Evolutionary conservation across 2,888 invertebrate species (phyloP).

Genomic region (Arrhopalites spinosus): DNA sequence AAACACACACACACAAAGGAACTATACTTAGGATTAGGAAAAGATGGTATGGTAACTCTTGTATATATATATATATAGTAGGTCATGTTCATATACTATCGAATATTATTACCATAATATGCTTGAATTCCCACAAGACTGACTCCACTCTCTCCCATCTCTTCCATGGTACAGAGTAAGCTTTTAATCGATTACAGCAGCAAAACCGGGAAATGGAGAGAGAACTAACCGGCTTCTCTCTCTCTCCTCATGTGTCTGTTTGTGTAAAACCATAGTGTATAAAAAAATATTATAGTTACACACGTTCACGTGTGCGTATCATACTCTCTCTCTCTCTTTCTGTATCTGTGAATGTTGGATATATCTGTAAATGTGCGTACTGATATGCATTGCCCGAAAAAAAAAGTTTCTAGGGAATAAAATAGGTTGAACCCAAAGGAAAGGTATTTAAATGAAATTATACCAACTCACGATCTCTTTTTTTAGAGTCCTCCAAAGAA

Average conservation of each 20-base stretch:
- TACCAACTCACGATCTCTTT: too few relatives aligned
- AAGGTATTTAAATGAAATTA: too few relatives aligned
- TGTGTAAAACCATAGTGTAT: neutral
- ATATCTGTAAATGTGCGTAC: too few relatives aligned
- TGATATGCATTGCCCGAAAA: too few relatives aligned
- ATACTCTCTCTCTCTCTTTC: neutral
- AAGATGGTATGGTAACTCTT: neutral
- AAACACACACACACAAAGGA: neutral
- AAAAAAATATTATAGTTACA: neutral
- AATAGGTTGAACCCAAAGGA: too few relatives aligned
- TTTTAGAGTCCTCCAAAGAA: too few relatives aligned
- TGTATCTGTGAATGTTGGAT: too few relatives aligned
- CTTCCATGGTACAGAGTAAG: conserved; percentile 19
- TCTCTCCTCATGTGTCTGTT: conserved; percentile 1
- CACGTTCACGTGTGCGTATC: neutral
- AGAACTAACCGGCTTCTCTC: conserved; percentile 13
- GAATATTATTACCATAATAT: conserved; percentile 45
- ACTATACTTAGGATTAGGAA: neutral
- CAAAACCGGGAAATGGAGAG: conserved; percentile 37
- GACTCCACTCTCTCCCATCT: conserved; percentile 21
- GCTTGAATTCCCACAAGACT: conserved; percentile 43
- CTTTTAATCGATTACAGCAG: conserved; percentile 47
- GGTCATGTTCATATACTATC: conserved; percentile 25
- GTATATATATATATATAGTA: neutral
- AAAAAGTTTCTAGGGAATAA: too few relatives aligned